Evolutionary conservation across 2,888 invertebrate species (phyloP).

Genomic region (Oligia fasciuncula): DNA sequence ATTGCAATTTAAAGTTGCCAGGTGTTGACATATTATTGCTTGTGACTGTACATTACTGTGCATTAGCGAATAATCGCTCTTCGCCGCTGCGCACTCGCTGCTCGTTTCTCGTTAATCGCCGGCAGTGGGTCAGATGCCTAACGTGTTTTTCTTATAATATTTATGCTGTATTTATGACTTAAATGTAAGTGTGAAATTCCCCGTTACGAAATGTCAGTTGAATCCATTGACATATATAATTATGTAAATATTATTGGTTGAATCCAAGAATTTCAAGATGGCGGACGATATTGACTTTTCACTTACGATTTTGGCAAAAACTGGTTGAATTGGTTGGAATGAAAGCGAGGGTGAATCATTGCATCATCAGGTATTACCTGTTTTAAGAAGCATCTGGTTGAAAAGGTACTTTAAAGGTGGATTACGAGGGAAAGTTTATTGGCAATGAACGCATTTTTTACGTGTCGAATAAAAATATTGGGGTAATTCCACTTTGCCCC

Average conservation of each 20-base stretch:
- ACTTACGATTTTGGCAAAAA: conserved; percentile 25
- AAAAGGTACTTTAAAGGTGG: neutral
- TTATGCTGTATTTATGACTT: conserved; percentile 14
- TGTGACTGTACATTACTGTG: no score
- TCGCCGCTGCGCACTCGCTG: no score
- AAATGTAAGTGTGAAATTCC: conserved; percentile 24
- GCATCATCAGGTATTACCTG: neutral
- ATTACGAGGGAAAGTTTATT: conserved; percentile 1
- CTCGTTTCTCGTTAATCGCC: neutral
- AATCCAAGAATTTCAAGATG: conserved; percentile 31
- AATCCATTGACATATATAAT: neutral
- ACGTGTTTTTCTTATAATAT: neutral
- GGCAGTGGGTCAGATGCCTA: neutral
- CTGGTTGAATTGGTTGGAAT: conserved; percentile 26
- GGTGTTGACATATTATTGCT: no score
- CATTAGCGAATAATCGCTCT: no score
- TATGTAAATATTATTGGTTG: neutral
- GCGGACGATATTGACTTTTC: conserved; percentile 25
- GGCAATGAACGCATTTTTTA: neutral
- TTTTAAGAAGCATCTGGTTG: neutral
- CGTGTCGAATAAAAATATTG: no score
- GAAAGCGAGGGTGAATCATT: conserved; percentile 39
- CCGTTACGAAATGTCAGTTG: conserved; percentile 25
- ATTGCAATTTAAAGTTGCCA: no score
- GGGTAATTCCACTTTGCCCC: no score